Percentiles rank a stretch among this genome's conserved stretches.
These are phyloP conservation scores for Teinopalpus imperialis DNA, from an alignment of 2,888 invertebrate genomes.

Conservation along the genomic window DNA sequence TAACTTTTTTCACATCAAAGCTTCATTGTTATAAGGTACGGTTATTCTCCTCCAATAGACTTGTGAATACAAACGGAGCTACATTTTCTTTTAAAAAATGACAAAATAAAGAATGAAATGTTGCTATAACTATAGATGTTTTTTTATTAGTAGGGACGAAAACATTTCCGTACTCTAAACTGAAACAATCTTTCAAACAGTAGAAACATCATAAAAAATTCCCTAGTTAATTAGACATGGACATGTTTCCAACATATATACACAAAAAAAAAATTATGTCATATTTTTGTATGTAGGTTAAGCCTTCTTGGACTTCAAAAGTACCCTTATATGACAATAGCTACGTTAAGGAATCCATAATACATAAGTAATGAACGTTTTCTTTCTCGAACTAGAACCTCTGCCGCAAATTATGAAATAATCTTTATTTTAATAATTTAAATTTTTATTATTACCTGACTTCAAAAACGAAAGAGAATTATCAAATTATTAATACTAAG, in stretches of 20 bases:
- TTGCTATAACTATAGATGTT: conserved; percentile 6
- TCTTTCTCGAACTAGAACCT: too few species aligned
- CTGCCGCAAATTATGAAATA: conserved; percentile 9
- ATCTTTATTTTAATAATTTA: too few species aligned
- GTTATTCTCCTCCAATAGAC: conserved; percentile 16
- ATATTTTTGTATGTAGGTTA: conserved; percentile 27
- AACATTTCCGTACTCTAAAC: conserved; percentile 3
- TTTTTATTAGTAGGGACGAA: too few species aligned
- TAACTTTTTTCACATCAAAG: conserved; percentile 22
- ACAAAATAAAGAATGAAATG: conserved; percentile 3
- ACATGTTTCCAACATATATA: conserved; percentile 7
- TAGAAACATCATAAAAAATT: conserved; percentile 17
- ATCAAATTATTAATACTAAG: too few species aligned
- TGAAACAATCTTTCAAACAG: conserved; percentile 6
- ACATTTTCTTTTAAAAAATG: conserved; percentile 13
- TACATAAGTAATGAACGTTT: conserved; percentile 19
- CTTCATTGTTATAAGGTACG: conserved; percentile 24
- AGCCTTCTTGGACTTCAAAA: conserved; percentile 31
- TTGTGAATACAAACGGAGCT: conserved; percentile 14
- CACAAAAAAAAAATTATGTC: conserved; percentile 32
- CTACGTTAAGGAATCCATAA: conserved; percentile 33
- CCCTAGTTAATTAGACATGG: conserved; percentile 22
- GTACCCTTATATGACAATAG: conserved; percentile 41
- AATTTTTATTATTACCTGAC: too few species aligned
- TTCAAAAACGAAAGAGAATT: too few species aligned